Percentiles rank a stretch among this genome's conserved stretches.
Conservation (phyloP, 2,113 vertebrate species). For the Cacatua alba region DNA sequence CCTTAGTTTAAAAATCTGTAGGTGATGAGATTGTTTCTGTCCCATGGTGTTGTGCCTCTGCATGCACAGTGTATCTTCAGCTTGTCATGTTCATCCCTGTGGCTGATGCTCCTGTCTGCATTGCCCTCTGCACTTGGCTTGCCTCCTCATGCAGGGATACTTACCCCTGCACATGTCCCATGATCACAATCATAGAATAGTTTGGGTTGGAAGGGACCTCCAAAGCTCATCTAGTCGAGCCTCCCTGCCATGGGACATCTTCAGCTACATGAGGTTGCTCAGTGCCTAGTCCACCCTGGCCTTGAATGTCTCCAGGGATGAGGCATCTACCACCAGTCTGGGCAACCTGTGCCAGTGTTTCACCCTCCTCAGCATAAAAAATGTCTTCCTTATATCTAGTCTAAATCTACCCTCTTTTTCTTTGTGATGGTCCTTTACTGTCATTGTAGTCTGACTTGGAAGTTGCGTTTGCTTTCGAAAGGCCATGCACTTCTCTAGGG, state of each 20-base stretch:
- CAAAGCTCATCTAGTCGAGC: not conserved
- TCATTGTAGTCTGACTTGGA: fast-evolving
- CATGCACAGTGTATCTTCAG: not conserved
- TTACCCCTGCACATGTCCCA: fast-evolving
- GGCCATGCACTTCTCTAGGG: fast-evolving
- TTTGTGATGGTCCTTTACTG: not conserved
- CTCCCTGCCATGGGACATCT: not conserved
- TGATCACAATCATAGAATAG: not conserved
- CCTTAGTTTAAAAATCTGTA: not conserved
- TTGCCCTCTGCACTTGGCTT: not conserved
- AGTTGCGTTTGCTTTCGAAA: not conserved
- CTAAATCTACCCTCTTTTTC: not conserved
- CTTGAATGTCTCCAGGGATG: not conserved
- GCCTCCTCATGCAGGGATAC: not conserved
- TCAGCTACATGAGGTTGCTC: not conserved
- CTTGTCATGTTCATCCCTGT: fast-evolving
- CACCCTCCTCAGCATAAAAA: not conserved
- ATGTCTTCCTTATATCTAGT: not conserved
- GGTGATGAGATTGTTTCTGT: not conserved
- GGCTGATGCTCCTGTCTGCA: not conserved
- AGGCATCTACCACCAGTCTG: not conserved
- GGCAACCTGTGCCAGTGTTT: not conserved
- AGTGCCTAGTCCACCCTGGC: not conserved
- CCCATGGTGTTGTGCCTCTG: not conserved
- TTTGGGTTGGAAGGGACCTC: not conserved